A percentile compares a stretch with the other conserved stretches of the same genome.
phyloP scores from a whole-genome alignment of 2,888 invertebrate genomes.

The Dicranocentrus wangi region DNA sequence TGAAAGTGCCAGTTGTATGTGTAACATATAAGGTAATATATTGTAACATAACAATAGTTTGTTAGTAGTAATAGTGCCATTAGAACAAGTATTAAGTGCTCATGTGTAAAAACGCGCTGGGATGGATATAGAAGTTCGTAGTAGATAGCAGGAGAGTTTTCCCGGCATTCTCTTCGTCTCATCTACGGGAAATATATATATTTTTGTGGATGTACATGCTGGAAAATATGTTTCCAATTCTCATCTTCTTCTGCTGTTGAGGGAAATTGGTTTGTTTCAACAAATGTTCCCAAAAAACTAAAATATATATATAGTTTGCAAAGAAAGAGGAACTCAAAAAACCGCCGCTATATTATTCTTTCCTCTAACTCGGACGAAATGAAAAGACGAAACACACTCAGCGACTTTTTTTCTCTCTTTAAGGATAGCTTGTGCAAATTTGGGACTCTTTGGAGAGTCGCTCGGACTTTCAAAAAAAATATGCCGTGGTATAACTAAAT shows the following conservation, averaged over 20 bases:
- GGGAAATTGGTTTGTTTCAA: conserved; percentile 11
- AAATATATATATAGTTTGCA: not conserved
- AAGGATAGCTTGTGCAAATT: conserved; percentile 5
- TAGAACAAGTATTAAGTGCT: conserved; percentile 50
- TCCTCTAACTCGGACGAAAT: not conserved
- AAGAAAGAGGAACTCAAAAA: not conserved
- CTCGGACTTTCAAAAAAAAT: too few species aligned
- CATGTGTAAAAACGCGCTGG: conserved; percentile 34
- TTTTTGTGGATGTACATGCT: too few species aligned
- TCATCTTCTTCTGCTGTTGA: not conserved
- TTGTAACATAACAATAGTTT: conserved; percentile 25
- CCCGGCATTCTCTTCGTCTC: too few species aligned
- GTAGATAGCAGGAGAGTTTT: not conserved
- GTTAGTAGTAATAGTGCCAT: conserved; percentile 53
- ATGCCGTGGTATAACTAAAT: too few species aligned
- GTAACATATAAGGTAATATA: conserved; percentile 22
- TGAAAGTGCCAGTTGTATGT: conserved; percentile 52
- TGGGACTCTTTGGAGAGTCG: too few species aligned
- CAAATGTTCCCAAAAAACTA: not conserved
- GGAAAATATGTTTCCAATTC: conserved; percentile 10
- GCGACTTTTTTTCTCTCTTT: not conserved
- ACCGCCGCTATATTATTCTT: not conserved
- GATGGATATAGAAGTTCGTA: not conserved
- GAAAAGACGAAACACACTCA: not conserved
- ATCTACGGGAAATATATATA: too few species aligned